Conservation (phyloP, 2,113 vertebrate genomes). For the Aepyceros melampus region DNA sequence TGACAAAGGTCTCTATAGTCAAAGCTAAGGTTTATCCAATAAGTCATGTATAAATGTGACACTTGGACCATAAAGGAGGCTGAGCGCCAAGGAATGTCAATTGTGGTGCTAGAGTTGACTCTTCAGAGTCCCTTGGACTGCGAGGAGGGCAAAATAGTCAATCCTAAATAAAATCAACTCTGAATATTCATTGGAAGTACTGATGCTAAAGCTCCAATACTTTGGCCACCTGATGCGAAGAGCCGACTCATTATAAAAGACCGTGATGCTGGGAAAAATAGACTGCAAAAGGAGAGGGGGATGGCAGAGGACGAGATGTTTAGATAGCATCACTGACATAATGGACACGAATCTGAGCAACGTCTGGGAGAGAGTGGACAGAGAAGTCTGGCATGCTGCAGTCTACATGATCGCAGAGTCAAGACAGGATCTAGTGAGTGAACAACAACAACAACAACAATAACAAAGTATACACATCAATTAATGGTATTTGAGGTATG, state of each 20-base stretch:
- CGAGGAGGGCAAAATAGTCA: neutral
- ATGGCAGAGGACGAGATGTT: no score
- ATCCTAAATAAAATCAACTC: neutral
- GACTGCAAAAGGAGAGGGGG: no score
- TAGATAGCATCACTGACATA: no score
- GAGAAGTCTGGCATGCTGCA: no score
- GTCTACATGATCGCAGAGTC: no score
- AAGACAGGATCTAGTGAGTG: no score
- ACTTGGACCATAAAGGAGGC: neutral
- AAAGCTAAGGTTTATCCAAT: neutral
- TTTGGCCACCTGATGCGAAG: no score
- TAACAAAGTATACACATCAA: neutral
- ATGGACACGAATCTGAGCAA: no score
- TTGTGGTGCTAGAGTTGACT: neutral
- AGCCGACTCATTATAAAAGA: no score
- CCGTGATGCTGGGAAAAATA: no score
- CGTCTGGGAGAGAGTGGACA: no score
- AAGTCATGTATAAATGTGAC: neutral
- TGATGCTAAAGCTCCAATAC: neutral
- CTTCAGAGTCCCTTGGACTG: neutral
- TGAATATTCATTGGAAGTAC: neutral
- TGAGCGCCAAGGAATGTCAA: neutral
- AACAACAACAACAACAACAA: no score
- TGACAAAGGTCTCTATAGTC: neutral
- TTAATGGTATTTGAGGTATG: neutral